Evolutionary conservation across 1,140 invertebrate genomes (phyloP).

Genomic region (Mizuhopecten yessoensis): DNA sequence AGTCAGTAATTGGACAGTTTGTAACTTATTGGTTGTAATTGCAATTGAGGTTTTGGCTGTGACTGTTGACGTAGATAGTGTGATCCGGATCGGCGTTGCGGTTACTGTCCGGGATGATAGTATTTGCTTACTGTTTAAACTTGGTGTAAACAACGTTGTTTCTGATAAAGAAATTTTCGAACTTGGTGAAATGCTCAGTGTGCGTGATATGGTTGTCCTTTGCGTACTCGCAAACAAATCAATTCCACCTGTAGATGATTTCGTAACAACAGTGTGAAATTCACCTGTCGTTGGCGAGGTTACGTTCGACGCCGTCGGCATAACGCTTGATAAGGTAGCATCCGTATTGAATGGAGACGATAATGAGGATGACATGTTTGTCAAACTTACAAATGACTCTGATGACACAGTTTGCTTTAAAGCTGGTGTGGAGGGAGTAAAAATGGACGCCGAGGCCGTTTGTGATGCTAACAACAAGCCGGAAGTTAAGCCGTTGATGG

Average conservation of each 20-base stretch:
- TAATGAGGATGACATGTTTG: slow-evolving; percentile 38
- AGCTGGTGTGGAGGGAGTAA: neutral
- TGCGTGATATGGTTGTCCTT: neutral
- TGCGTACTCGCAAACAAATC: slow-evolving; percentile 9
- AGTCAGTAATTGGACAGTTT: neutral
- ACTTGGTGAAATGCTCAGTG: neutral
- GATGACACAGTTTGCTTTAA: slow-evolving; percentile 12
- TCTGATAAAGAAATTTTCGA: slow-evolving; percentile 10
- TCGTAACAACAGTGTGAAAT: slow-evolving; percentile 11
- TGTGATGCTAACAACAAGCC: neutral
- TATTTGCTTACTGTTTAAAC: slow-evolving; percentile 9
- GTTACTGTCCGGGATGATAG: neutral
- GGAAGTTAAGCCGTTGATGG: slow-evolving; percentile 37
- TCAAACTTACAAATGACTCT: slow-evolving; percentile 28
- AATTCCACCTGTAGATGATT: neutral
- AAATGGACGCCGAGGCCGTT: slow-evolving; percentile 15
- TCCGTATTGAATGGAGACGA: slow-evolving; percentile 31
- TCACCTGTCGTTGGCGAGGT: slow-evolving; percentile 13
- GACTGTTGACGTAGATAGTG: neutral
- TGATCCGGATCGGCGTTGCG: neutral
- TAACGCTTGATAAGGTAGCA: slow-evolving; percentile 18
- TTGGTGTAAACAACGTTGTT: slow-evolving; percentile 32
- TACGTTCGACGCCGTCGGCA: neutral
- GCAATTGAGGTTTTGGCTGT: neutral
- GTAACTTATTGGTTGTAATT: neutral